Evolutionary conservation across 2,888 invertebrate species (phyloP), one percentile per base, ranked within the genome.

Genomic region (Zygaena filipendulae): DNA sequence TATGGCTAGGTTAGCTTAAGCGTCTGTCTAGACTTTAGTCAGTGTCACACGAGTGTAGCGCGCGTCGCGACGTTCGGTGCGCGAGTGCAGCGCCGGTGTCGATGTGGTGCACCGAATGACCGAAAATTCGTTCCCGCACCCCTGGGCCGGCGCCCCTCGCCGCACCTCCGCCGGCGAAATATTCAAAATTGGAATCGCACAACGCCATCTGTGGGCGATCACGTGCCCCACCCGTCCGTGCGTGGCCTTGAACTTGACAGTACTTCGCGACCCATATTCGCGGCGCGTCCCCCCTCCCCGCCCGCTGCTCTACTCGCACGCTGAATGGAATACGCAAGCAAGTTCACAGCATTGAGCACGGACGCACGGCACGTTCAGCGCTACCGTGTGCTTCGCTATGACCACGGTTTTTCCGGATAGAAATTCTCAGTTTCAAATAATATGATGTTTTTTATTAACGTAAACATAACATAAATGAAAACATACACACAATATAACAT

Each of bases 171-270:
- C 61, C 67, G 64, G 70, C 70, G 49, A 72, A 70, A 63, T 59
- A 70, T 77, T 72, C 59, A 46, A 62, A 66, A 56, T 52, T 53
- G 58, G 59, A 53, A 61, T 61, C 68, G 53, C 54, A 48, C 68
- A 72, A 61, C 77, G 77, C 75, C 77, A 77, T 74, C 75, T 77
- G 69, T 56, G 62, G 58, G 56, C 63, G 63, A 58, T 59, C 40
- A 49, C 54, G 49, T 49, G 55, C 58, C 59, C 52, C 53, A 56
- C 42, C 59, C 59, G 49, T 46, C 44, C 46, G 52, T 51, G 53
- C 49, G 74, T 70, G 66, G 70, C 77, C 75, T 75, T 77, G 77
- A 79, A 77, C 77, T 77, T 79, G 77, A 74, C 70, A 60, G 51
- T 53, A 53, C 62, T 60, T 56, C 66, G 64, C 60, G 75, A 77